Conservation (phyloP, 1,140 invertebrate species). For the Lordiphosa stackelbergi region DNA sequence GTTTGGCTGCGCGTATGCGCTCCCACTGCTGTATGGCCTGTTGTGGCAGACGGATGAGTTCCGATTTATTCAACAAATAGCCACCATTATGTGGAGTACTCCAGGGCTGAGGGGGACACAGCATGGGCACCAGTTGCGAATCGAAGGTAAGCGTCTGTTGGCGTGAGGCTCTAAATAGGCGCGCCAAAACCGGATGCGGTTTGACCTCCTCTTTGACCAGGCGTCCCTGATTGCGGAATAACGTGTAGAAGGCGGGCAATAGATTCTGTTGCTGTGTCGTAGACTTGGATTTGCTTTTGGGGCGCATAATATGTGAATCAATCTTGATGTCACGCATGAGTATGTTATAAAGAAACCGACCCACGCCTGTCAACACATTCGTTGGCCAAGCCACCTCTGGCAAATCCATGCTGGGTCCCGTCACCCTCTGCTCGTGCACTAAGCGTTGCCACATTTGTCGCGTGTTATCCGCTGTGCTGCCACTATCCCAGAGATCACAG, state of each 20-base stretch:
- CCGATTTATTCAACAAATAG: conserved; percentile 84
- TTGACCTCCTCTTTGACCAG: conserved; percentile 87
- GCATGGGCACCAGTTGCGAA: conserved; percentile 84
- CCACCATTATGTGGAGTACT: conserved; percentile 81
- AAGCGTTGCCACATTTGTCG: conserved; percentile 86
- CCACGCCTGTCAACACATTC: conserved; percentile 81
- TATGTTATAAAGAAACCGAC: conserved; percentile 92
- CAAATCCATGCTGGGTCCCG: conserved; percentile 81
- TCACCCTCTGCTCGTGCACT: conserved; percentile 78
- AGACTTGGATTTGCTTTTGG: conserved; percentile 72
- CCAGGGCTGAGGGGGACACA: conserved; percentile 92
- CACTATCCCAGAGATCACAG: conserved; percentile 82
- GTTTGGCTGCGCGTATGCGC: conserved; percentile 79
- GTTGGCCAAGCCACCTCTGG: conserved; percentile 83
- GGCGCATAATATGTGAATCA: conserved; percentile 83
- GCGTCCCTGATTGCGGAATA: conserved; percentile 84
- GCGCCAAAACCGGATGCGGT: conserved; percentile 86
- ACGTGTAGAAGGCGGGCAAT: conserved; percentile 88
- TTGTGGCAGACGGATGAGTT: conserved; percentile 80
- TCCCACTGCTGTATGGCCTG: conserved; percentile 82
- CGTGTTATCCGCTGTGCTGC: conserved; percentile 79
- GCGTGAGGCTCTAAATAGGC: conserved; percentile 83
- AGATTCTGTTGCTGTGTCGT: conserved; percentile 62
- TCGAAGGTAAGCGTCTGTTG: conserved; percentile 85
- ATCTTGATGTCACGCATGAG: conserved; percentile 91